Base-by-base conservation (phyloP, 2,113 vertebrate genomes). In the Melanostigma gelatinosum region DNA sequence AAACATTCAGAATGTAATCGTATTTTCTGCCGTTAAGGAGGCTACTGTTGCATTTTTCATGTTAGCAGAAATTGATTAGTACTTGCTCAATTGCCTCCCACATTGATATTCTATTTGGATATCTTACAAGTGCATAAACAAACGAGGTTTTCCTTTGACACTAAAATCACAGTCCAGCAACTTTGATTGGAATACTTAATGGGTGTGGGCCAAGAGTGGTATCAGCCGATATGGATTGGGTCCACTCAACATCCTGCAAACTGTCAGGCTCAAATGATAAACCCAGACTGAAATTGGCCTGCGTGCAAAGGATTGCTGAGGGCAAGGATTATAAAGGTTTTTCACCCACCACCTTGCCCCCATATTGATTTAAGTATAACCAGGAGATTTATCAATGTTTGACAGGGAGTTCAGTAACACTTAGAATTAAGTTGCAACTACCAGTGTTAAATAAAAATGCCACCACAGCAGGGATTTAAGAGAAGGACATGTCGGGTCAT, bases 361-460 rank as follows among this genome's bases (percentile, higher is more conserved):
- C 75, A 82, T 93, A 93, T 93, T 93, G 92, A 91, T 94, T 90
- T 83, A 80, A 82, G 79, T 79, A 94, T 92, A 94, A 93, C 93
- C 89, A 84, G 87, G 84, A 92, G 89, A 93, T 94, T 92, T 92
- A 94, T 93, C 93, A 94, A 83, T 93, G 87, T 92, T 93, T 94
- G 93, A 93, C 92, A 94, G 89, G 86, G 86, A 91, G 86, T 88
- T 92, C 88, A 90, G 91, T 85, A 92, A 92, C 87, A 88, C 80
- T 92, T 88, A 87, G 83, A 91, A 93, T 93, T 87, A 90, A 92
- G 90, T 90, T 92, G 82, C 86, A 88, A 80, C 87, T 68, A 89
- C 83, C 73, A 80, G 72, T 42, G n/a, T 83, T 72, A 81, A 91
- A 88, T 90, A 87, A 88, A 90, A 90, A 87, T 82, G 81, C 82